Percentiles rank a stretch among this genome's conserved stretches.
Evolutionary conservation across 2,888 invertebrate genomes (phyloP).

Genomic region (Mesochorus sp.): DNA sequence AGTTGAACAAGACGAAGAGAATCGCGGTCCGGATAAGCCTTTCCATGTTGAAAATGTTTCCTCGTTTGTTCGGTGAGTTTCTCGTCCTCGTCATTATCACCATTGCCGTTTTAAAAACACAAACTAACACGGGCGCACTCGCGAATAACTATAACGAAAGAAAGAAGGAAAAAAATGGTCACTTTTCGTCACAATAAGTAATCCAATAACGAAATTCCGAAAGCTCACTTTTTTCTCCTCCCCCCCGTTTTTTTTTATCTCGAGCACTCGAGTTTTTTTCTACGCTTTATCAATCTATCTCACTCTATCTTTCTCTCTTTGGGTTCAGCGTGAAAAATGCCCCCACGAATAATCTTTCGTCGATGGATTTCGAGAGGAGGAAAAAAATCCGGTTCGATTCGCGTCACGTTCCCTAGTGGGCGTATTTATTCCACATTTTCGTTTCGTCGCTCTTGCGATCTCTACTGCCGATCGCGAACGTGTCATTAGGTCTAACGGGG

Average conservation of each 20-base stretch:
- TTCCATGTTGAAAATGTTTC: slow-evolving; percentile 50
- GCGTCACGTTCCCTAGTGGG: slow-evolving; percentile 49
- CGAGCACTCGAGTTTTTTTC: no score
- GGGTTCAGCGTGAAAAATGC: neutral
- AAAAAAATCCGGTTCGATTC: slow-evolving; percentile 24
- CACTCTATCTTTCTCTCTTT: neutral
- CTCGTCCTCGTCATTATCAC: slow-evolving; percentile 29
- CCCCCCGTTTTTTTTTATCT: no score
- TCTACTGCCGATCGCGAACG: slow-evolving; percentile 36
- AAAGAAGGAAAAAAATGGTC: neutral
- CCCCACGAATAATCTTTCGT: neutral
- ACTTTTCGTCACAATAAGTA: slow-evolving; percentile 10
- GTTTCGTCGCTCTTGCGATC: slow-evolving; percentile 12
- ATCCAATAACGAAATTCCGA: slow-evolving; percentile 21
- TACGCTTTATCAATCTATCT: no score
- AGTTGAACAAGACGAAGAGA: slow-evolving; percentile 28
- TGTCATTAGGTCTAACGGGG: slow-evolving; percentile 44
- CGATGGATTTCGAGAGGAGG: neutral
- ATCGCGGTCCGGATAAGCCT: slow-evolving; percentile 42
- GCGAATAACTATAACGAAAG: neutral
- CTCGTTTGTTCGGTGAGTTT: slow-evolving; percentile 7
- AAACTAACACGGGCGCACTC: slow-evolving; percentile 19
- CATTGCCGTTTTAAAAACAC: no score
- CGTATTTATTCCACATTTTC: slow-evolving; percentile 61
- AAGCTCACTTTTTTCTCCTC: neutral